Evolutionary conservation across 2,113 vertebrate species (phyloP).

Genomic region (Trinectes maculatus): DNA sequence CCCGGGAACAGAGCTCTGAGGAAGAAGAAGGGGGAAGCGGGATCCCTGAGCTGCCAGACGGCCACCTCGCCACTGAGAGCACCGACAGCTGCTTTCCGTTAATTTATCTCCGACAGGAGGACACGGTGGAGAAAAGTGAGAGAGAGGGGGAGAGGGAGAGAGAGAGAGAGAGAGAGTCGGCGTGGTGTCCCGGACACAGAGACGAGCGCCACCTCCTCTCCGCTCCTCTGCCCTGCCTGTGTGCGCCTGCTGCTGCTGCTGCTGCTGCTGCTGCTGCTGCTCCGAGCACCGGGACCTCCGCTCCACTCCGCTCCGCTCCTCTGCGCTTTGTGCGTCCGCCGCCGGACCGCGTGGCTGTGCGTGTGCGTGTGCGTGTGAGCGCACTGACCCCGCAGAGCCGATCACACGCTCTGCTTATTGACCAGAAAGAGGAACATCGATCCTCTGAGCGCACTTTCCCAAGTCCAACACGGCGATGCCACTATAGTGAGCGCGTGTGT

Average conservation of each 20-base stretch:
- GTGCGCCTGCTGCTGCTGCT: constrained; percentile 20
- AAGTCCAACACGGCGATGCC: constrained; percentile 21
- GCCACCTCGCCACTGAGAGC: constrained; percentile 60
- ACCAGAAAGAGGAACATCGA: constrained; percentile 46
- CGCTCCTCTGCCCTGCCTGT: constrained; percentile 34
- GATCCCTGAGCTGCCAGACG: constrained; percentile 59
- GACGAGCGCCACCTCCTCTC: constrained; percentile 55
- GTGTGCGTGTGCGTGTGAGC: constrained; percentile 14
- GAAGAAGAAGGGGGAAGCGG: constrained; percentile 16
- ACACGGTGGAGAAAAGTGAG: constrained; percentile 16
- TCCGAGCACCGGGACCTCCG: constrained; percentile 44
- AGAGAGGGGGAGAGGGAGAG: constrained; percentile 25
- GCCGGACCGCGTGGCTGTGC: constrained; percentile 8
- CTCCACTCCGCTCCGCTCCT: constrained; percentile 32
- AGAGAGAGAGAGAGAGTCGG: constrained; percentile 33
- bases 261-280: constrained; percentile 37
- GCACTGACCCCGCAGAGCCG: constrained; percentile 49
- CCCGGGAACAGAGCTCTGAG: constrained; percentile 20
- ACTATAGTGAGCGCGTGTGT: too few species aligned
- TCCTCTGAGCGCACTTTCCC: constrained; percentile 49
- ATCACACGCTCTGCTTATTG: constrained; percentile 52
- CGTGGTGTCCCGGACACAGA: constrained; percentile 50
- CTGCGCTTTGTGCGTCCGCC: constrained; percentile 2
- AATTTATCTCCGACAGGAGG: constrained; percentile 66
- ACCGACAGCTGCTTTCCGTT: constrained; percentile 68